Evolutionary conservation across 2,797 vertebrate genomes (phyloP).

Genomic region (Gallinago solitaria): DNA sequence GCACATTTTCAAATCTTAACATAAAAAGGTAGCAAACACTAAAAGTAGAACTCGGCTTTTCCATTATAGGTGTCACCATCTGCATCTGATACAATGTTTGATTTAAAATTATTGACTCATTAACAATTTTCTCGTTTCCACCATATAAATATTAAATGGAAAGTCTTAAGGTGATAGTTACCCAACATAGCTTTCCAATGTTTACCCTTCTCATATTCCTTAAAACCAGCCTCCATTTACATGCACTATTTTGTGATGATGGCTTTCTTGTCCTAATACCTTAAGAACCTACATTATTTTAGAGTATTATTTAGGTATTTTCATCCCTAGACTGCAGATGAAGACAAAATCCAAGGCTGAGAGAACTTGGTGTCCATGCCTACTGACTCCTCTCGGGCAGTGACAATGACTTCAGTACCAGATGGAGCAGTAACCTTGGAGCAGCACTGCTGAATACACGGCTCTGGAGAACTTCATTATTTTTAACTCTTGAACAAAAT

Average conservation of each 20-base stretch:
- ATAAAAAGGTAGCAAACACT: not conserved
- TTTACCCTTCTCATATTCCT: not conserved
- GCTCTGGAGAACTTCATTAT: not conserved
- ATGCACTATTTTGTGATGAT: not conserved
- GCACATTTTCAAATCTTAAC: not conserved
- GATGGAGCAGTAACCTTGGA: not conserved
- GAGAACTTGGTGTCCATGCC: rapidly evolving
- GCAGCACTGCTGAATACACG: not conserved
- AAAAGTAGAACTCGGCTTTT: not conserved
- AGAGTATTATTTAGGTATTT: not conserved
- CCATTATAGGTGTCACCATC: not conserved
- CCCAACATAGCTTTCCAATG: not conserved
- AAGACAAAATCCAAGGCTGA: not conserved
- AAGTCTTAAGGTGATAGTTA: not conserved
- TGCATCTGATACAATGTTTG: not conserved
- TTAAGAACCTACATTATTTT: not conserved
- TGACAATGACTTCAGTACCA: not conserved
- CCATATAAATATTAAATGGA: not conserved
- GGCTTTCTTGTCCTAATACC: not conserved
- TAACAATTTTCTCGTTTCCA: not conserved
- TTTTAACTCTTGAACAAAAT: not conserved
- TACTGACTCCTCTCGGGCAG: not conserved
- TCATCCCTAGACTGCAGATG: not conserved
- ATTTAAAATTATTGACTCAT: not conserved
- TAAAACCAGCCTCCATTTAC: not conserved